Base-by-base conservation (phyloP, 2,888 invertebrate species). In the Chalcosyrphus nemorum region DNA sequence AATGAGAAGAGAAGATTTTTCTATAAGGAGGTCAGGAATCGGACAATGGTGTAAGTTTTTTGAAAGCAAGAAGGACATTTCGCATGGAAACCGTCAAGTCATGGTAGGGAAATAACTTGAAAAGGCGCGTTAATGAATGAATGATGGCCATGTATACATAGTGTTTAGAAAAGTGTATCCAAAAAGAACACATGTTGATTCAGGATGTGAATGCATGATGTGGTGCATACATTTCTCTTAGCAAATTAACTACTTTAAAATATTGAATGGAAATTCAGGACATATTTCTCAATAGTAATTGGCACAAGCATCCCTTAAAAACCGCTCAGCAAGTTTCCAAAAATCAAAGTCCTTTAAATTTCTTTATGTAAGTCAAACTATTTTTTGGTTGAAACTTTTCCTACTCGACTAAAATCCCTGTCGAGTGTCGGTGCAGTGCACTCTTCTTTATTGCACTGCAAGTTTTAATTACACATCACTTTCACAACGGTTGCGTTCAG, bases 41-140 rank as follows among this genome's bases (percentile, higher is more conserved):
- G 68, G 63, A 81, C 75, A 75, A 75, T 50, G 15, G 68, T 35
- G 47, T n/a, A n/a, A n/a, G 50, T 59, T 47, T 70, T 63, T 47
- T 41, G 2, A 59, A 59, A 61, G 68, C 27, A 29, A 66, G 41
- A 41, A 24, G 15, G 19, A 5, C 35, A 21, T 32, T 29, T 1
- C 13, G 13, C 4, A 50, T 50, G 47, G 4, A 45, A 29, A 7
- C 0, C 27, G 0, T 43, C 4, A 29, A 17, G 43, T 45, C 9
- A 11, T 9, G 11, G 9, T 45, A 45, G 2, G 45, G 45, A 45
- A 19, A 19, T 17, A 11, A 45, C 9, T 19, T 17, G 2, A 17
- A 9, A 17, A 17, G 9, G 13, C 3, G 38, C 13, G 13, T 38
- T n/a, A 38, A 13, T 38, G 4, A 13, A 38, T 38, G 38, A 13